Evolutionary conservation across 1,140 invertebrate genomes (phyloP).

Genomic region (Sipha flava): DNA sequence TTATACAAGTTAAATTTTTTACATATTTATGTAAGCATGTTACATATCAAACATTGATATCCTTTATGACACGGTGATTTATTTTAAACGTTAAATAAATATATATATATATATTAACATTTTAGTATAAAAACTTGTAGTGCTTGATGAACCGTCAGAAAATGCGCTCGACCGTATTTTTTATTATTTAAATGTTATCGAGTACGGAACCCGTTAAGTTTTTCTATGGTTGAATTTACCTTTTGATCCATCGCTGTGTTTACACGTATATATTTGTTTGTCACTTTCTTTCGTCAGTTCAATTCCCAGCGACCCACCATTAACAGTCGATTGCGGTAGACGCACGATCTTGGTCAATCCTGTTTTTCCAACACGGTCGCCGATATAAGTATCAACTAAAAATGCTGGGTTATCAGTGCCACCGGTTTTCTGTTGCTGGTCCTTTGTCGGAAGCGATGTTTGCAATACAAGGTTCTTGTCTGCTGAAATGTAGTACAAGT

Average conservation of each 20-base stretch:
- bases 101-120: too few relatives aligned
- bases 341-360: neutral
- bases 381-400: neutral
- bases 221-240: neutral
- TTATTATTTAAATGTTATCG: too few relatives aligned
- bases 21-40: neutral
- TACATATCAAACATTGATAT: neutral
- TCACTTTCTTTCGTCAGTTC: neutral
- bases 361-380: neutral
- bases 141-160: too few relatives aligned
- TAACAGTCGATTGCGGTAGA: neutral
- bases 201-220: too few relatives aligned
- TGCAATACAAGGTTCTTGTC: neutral
- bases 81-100: too few relatives aligned
- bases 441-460: neutral
- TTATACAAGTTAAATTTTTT: neutral
- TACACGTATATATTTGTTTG: neutral
- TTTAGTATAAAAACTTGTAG: too few relatives aligned
- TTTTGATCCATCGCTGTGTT: neutral
- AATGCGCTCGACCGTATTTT: too few relatives aligned
- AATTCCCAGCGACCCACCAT: neutral
- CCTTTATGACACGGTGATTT: too few relatives aligned
- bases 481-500: neutral
- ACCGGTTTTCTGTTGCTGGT: neutral
- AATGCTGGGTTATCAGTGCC: conserved; percentile 6